Conservation (phyloP, 2,888 invertebrate genomes). For the Hypena proboscidalis region DNA sequence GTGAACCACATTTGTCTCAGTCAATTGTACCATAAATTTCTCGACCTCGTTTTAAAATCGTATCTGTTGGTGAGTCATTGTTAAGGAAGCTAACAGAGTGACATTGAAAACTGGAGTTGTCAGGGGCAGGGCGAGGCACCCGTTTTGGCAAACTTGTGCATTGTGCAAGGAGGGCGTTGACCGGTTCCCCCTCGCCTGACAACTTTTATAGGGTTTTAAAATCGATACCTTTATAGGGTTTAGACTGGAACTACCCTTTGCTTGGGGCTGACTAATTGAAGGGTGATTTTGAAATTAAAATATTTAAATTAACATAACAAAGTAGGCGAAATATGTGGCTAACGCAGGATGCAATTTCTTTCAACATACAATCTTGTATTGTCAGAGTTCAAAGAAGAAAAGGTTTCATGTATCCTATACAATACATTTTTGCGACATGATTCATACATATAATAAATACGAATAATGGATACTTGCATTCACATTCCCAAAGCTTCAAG, state of each 20-base stretch:
- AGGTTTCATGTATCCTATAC: too few species aligned
- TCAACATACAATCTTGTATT: too few species aligned
- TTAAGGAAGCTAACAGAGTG: constrained; percentile 42
- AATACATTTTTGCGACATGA: not conserved
- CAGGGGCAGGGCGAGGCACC: constrained; percentile 53
- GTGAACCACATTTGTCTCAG: constrained; percentile 5
- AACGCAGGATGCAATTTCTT: too few species aligned
- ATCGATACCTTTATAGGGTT: constrained; percentile 60
- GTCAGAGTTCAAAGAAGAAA: too few species aligned
- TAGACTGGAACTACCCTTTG: constrained; percentile 11
- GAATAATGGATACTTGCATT: constrained; percentile 27
- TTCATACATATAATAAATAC: constrained; percentile 2
- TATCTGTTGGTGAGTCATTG: constrained; percentile 43
- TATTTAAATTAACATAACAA: too few species aligned
- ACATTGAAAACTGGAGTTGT: constrained; percentile 51
- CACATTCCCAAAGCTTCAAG: constrained; percentile 49
- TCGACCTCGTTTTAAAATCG: constrained; percentile 28
- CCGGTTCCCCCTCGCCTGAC: constrained; percentile 61
- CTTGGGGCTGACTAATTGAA: constrained; percentile 15
- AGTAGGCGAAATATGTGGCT: too few species aligned
- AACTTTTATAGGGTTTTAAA: constrained; percentile 74
- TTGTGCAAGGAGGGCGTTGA: constrained; percentile 72
- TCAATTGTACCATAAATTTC: constrained; percentile 26
- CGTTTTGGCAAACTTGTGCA: constrained; percentile 67
- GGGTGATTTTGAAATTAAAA: not conserved